Conservation (phyloP, 1,140 invertebrate genomes). For the Drosophila subobscura region DNA sequence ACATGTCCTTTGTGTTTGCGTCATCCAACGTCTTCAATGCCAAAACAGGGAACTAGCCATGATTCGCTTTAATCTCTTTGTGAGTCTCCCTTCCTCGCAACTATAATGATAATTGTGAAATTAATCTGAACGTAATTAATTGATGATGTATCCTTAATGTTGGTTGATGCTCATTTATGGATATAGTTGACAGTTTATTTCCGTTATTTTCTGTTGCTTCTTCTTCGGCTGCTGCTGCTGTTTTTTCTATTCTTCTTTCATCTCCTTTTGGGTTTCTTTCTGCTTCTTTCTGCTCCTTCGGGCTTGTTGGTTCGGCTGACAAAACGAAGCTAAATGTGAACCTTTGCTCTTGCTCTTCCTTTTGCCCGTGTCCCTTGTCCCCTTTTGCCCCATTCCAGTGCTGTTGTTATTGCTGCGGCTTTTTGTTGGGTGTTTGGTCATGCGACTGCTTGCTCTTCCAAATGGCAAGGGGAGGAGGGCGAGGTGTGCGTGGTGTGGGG, state of each 20-base stretch:
- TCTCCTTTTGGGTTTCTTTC: slow-evolving; percentile 5
- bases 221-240: background rate
- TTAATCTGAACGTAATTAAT: no score
- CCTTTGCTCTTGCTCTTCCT: slow-evolving; percentile 34
- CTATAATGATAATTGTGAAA: no score
- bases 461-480: slow-evolving; percentile 8
- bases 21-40: no score
- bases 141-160: no score
- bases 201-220: slow-evolving; percentile 18
- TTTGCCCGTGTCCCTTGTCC: no score
- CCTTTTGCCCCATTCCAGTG: background rate
- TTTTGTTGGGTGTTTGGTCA: slow-evolving; percentile 10
- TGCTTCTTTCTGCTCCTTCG: slow-evolving; percentile 7
- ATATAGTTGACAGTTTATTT: no score
- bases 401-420: slow-evolving; percentile 34
- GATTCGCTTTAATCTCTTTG: no score
- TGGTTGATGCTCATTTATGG: no score
- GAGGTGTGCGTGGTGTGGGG: slow-evolving; percentile 4
- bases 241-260: slow-evolving; percentile 9
- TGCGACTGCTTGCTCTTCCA: slow-evolving; percentile 20
- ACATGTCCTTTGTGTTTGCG: no score
- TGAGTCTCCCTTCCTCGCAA: no score
- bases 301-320: slow-evolving; percentile 21
- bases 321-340: slow-evolving; percentile 47
- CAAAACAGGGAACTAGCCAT: no score